These are phyloP conservation scores for Heliconius hewitsoni DNA, from an alignment of 1,140 invertebrate genomes.

Conservation along the genomic window DNA sequence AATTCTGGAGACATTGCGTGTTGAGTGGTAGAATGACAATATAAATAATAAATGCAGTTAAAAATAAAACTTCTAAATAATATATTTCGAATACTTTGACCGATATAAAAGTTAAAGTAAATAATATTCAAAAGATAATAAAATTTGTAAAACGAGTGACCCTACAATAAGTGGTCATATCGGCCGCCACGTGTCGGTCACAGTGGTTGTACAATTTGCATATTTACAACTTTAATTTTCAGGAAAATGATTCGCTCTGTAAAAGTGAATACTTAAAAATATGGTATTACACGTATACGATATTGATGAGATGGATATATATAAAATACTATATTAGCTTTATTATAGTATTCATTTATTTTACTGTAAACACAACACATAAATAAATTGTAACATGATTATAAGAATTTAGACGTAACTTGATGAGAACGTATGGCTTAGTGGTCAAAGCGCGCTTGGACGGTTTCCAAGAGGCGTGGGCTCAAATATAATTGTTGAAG, in stretches of 20 bases:
- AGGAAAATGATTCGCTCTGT: not conserved
- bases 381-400: not conserved
- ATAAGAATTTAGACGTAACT: not conserved
- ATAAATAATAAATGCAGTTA: no score
- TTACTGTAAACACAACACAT: no score
- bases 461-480: no score
- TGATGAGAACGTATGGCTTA: no score
- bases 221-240: conserved; percentile 14
- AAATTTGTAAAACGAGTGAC: not conserved
- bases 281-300: not conserved
- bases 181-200: not conserved
- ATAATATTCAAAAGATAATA: not conserved
- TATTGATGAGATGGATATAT: not conserved
- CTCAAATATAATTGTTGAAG: not conserved
- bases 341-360: no score
- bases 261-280: not conserved
- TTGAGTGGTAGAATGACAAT: no score
- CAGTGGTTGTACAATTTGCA: not conserved
- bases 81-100: no score
- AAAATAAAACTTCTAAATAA: no score
- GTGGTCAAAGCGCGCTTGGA: no score
- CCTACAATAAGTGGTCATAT: not conserved
- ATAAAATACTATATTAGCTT: no score
- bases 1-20: no score
- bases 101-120: not conserved